These are phyloP conservation scores for Crotalus viridis DNA, from an alignment of 2,113 vertebrate genomes.

Conservation along the genomic window DNA sequence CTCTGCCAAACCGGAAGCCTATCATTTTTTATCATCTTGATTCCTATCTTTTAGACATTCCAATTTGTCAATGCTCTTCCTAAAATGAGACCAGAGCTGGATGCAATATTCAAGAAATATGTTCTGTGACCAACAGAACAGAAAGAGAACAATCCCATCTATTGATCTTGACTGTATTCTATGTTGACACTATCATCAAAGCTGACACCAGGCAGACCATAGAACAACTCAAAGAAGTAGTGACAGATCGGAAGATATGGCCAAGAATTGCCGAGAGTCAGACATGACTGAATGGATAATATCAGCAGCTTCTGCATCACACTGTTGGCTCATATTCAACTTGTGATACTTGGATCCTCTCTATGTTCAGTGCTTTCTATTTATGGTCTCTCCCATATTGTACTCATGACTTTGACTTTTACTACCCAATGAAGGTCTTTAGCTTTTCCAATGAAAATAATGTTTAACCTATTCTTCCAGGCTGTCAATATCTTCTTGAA, in stretches of 20 bases:
- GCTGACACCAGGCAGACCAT: background rate
- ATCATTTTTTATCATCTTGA: background rate
- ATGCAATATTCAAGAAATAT: background rate
- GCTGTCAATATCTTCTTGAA: background rate
- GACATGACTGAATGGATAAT: background rate
- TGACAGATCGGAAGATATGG: background rate
- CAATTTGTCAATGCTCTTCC: background rate
- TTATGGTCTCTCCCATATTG: background rate
- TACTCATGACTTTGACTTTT: background rate
- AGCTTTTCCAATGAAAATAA: background rate
- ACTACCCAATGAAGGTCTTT: background rate
- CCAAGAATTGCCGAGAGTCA: background rate
- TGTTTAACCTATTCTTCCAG: background rate
- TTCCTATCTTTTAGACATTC: background rate
- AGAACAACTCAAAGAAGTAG: background rate
- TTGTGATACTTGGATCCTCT: background rate
- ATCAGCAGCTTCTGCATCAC: background rate
- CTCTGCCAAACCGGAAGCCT: too few relatives aligned
- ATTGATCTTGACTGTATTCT: background rate
- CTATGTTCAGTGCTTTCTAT: background rate
- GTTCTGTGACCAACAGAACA: background rate
- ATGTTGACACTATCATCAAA: background rate
- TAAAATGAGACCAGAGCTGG: background rate
- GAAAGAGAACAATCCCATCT: background rate
- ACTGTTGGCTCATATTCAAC: background rate